Evolutionary conservation across 1,140 invertebrate genomes (phyloP).

Genomic region (Microplitis demolitor): DNA sequence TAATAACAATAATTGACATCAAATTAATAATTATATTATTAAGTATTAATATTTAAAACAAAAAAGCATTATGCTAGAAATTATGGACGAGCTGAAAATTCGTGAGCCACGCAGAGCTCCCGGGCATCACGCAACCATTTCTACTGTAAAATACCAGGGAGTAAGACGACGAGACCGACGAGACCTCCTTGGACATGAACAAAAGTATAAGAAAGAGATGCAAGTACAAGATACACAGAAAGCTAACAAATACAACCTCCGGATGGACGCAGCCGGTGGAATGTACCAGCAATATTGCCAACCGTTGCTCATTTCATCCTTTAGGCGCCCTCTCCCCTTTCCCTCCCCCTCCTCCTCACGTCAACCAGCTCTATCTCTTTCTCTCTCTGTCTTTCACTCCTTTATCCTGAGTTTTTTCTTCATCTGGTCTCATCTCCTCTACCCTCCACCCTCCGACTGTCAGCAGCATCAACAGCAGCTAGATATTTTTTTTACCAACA

Average conservation of each 20-base stretch:
- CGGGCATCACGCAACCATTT: constrained; percentile 24
- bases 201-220: not conserved
- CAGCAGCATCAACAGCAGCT: not conserved
- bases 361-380: not conserved
- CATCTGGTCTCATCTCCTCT: not conserved
- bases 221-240: not conserved
- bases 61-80: not conserved
- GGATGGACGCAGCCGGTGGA: constrained; percentile 25
- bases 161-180: not conserved
- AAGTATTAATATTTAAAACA: not conserved
- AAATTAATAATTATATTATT: not conserved
- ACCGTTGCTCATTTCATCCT: constrained; percentile 24
- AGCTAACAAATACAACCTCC: constrained; percentile 18
- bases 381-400: not conserved
- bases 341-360: not conserved
- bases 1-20: too few relatives aligned
- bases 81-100: constrained; percentile 23
- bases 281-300: constrained; percentile 25
- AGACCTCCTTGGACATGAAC: not conserved
- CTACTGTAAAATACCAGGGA: constrained; percentile 12
- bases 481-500: constrained; percentile 6
- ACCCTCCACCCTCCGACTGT: not conserved
- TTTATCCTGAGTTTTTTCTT: not conserved
- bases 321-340: constrained; percentile 20
- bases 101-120: constrained; percentile 17